Base-by-base conservation (phyloP, 1,140 invertebrate species). In the Pentalonia nigronervosa region DNA sequence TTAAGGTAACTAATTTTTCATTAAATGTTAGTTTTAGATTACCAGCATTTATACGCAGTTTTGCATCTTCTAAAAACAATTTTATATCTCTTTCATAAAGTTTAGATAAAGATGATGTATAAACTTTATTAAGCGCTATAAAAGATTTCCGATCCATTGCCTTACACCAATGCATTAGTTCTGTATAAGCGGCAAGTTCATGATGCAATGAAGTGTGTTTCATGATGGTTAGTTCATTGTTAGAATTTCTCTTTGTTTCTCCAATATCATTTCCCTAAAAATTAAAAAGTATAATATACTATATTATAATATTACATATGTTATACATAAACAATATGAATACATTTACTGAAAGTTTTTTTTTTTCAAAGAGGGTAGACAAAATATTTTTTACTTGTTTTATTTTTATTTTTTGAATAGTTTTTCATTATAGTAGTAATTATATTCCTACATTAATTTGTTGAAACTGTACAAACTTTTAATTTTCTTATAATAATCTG, bases 91-190 rank as follows among this genome's bases (percentile, higher is more conserved):
- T 96, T 94, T 98, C 97, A 95, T 99, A 99, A 25, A 98, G 95
- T 95, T 98, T 98, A 94, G 97, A 97, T 93, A 98, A 96, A 30
- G 97, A 97, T 60, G 96, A 95, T 7, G 97, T 97, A 95, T 99
- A 99, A 1, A 98, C 97, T 95, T 97, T 97, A 83, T 97, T 97
- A 34, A 99, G 96, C 53, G 97, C 97, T 50, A 96, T 95, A 95
- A 98, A 99, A 23, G 97, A 97, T 94, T 97, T 97, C 83, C 96
- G 96, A 95, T 99, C 98, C 96, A 98, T 97, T 83, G 97, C 96
- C 95, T 98, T 97, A 34, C 98, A 96, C 97, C 98, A 98, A 95
- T 98, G 97, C 97, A 99, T 98, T 91, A 99, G 96, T 94, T 98
- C 97, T 23, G 97, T 97, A 95, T 99, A 99, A 30, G 97, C 96